A percentile compares a stretch with the other conserved stretches of the same genome.
Conservation (phyloP, 2,888 invertebrate genomes). For the Andricus curvator region DNA sequence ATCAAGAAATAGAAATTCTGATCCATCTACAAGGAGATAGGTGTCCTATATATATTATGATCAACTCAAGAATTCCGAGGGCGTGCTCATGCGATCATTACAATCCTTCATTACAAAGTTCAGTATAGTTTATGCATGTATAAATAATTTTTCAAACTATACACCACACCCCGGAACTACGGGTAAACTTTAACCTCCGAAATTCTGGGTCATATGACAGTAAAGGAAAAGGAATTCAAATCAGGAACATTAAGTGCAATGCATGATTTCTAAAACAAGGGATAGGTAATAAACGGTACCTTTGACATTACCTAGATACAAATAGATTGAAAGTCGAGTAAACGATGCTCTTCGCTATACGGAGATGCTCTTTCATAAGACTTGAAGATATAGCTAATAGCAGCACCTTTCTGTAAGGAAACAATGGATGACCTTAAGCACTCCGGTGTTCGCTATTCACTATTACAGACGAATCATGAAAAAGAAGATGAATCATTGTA, state of each 20-base stretch:
- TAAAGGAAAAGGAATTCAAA: not conserved
- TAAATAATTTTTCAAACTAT: constrained; percentile 18
- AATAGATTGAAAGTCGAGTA: constrained; percentile 19
- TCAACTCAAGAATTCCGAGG: not conserved
- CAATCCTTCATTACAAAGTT: constrained; percentile 14
- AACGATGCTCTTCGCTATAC: not conserved
- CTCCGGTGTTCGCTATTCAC: not conserved
- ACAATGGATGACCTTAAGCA: constrained; percentile 36
- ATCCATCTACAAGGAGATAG: constrained; percentile 31
- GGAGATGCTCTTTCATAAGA: constrained; percentile 21
- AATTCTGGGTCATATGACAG: constrained; percentile 17
- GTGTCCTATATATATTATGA: not conserved
- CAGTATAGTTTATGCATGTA: constrained; percentile 3
- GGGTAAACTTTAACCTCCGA: not conserved
- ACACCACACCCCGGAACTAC: not conserved
- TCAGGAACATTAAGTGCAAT: not conserved
- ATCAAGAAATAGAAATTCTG: constrained; percentile 39
- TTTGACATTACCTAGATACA: not conserved
- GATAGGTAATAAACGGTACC: not conserved
- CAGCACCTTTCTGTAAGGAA: constrained; percentile 30
- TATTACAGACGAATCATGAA: constrained; percentile 21
- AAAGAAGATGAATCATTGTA: constrained; percentile 36
- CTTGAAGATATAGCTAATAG: constrained; percentile 16
- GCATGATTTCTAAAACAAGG: constrained; percentile 14
- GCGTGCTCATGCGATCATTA: not conserved